phyloP scores from a whole-genome alignment of 2,888 invertebrate species.

The Dilophus febrilis region DNA sequence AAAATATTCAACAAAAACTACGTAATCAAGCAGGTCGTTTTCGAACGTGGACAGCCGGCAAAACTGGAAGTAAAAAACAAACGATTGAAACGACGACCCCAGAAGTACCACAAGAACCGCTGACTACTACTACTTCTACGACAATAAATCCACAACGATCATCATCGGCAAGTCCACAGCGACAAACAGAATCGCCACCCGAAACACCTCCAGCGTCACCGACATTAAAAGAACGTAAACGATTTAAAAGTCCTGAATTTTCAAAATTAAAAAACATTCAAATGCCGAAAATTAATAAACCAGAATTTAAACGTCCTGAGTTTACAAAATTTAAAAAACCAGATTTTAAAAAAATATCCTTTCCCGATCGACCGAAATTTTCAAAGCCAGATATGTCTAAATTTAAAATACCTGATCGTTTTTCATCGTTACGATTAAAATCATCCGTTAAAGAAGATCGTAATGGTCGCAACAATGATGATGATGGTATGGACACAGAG shows the following conservation, averaged over 20 bases:
- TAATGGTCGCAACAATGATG: too few relatives aligned
- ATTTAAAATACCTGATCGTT: conserved; percentile 42
- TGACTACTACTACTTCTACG: too few relatives aligned
- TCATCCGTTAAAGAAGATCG: conserved; percentile 25
- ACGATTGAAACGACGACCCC: too few relatives aligned
- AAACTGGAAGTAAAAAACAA: conserved; percentile 41
- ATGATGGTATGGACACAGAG: neutral
- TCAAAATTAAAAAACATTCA: conserved; percentile 24
- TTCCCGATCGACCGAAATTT: conserved; percentile 28
- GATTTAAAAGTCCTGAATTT: conserved; percentile 27
- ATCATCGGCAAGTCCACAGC: neutral
- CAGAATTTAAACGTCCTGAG: conserved; percentile 24
- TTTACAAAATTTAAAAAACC: conserved; percentile 34
- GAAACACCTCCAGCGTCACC: conserved; percentile 21
- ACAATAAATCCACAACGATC: neutral
- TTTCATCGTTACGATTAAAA: conserved; percentile 40
- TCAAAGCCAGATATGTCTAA: conserved; percentile 41
- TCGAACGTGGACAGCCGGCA: conserved; percentile 45
- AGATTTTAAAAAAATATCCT: conserved; percentile 34
- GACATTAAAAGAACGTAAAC: conserved; percentile 24
- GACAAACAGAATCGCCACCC: conserved; percentile 2
- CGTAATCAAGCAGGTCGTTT: conserved; percentile 55
- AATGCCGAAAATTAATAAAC: conserved; percentile 14
- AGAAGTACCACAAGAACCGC: too few relatives aligned
- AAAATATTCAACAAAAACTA: conserved; percentile 45